Evolutionary conservation across 2,797 vertebrate species (phyloP).

Genomic region (Erpetoichthys calabaricus): DNA sequence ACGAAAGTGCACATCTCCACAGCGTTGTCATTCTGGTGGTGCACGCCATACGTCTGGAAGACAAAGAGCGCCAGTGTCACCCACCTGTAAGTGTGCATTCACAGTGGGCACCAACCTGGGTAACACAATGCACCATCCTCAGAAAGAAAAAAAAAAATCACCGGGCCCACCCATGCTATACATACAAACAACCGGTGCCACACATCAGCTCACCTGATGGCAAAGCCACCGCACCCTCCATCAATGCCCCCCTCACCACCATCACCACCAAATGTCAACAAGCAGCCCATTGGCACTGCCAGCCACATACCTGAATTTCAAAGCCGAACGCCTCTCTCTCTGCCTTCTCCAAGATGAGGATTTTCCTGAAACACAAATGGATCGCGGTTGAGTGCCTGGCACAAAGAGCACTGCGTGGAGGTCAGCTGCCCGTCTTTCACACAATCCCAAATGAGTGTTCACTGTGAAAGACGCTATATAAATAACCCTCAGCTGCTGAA

Average conservation of each 20-base stretch:
- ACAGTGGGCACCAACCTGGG: not conserved
- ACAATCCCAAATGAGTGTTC: no score
- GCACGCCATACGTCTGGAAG: conserved; percentile 82
- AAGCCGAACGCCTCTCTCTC: conserved; percentile 81
- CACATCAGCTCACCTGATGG: conserved; percentile 7
- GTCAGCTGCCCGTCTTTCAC: no score
- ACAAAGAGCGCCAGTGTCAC: conserved; percentile 9
- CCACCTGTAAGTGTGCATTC: not conserved
- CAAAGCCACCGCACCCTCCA: conserved; percentile 4
- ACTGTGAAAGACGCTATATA: no score
- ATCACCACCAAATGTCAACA: not conserved
- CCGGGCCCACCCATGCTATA: no score
- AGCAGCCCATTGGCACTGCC: not conserved
- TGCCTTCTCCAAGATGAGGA: conserved; percentile 71
- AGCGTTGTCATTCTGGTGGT: conserved; percentile 74
- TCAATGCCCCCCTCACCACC: not conserved
- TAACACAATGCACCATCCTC: not conserved
- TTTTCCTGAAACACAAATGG: conserved; percentile 49
- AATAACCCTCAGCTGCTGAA: no score
- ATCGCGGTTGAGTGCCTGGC: not conserved
- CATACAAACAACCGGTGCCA: conserved; percentile 4
- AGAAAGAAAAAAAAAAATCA: no score
- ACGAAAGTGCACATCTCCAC: conserved; percentile 96
- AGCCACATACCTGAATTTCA: conserved; percentile 80
- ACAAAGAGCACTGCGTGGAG: no score